A percentile compares a stretch with the other conserved stretches of the same genome.
Evolutionary conservation across 2,797 vertebrate species (phyloP).

Genomic region (Urophycis tenuis): DNA sequence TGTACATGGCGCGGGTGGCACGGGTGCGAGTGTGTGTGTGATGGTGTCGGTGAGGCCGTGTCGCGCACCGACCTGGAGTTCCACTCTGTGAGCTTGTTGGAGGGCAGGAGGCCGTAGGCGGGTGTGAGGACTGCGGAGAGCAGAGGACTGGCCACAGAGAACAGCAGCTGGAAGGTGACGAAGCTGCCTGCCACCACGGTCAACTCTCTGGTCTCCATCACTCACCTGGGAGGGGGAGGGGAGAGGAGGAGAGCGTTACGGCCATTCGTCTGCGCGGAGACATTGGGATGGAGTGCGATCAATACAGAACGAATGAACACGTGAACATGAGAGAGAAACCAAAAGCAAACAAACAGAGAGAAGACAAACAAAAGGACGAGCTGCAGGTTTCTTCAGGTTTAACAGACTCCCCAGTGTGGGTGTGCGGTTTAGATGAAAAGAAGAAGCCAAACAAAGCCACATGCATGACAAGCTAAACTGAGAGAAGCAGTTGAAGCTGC

Average conservation of each 20-base stretch:
- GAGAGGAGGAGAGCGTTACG: neutral
- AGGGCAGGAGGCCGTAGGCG: conserved; percentile 60
- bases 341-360: neutral
- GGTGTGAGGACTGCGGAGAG: conserved; percentile 63
- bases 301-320: neutral
- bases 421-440: too few relatives aligned
- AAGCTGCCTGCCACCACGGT: conserved; percentile 76
- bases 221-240: conserved; percentile 58
- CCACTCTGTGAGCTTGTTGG: conserved; percentile 73
- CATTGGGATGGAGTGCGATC: neutral
- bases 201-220: conserved; percentile 77
- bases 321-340: neutral
- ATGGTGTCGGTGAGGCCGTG: neutral
- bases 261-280: neutral
- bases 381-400: neutral
- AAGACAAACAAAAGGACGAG: neutral
- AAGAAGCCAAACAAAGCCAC: neutral
- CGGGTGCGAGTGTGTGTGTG: too few relatives aligned
- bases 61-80: conserved; percentile 73
- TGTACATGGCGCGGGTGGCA: too few relatives aligned
- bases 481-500: neutral
- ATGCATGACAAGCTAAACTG: neutral
- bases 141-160: conserved; percentile 70
- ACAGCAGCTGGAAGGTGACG: conserved; percentile 74
- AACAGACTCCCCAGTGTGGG: neutral